Evolutionary conservation across 2,113 vertebrate species (phyloP), one percentile per base, ranked within the genome.

Genomic region (Scartelaos histophorus): DNA sequence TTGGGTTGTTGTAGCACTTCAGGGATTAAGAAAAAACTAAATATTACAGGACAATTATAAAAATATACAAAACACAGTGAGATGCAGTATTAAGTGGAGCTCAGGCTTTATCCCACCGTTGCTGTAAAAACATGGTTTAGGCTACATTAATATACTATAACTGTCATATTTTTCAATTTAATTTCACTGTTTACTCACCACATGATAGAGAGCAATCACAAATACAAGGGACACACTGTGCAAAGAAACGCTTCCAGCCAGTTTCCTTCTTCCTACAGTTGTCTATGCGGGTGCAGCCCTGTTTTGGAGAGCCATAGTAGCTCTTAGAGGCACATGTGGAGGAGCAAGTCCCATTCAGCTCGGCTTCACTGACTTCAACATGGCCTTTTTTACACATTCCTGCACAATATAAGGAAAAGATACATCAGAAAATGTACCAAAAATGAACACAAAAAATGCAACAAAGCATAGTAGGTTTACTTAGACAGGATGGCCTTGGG

Each of bases 201-300:
- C 95, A 96, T 0, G 91, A 90, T 24, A 93, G 56, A 21, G 93
- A 85, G 61, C 95, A 96, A 84, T 95, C 93, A 0, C 95, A 95
- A 83, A 95, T 89, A 0, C 95, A 96, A 45, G 89, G 49, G 25
- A 93, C 80, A 0, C 94, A 96, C 82, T 87, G 89, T 46, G 82
- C 62, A 76, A 95, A 94, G 93, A 95, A 95, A 19, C 88, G 87
- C 9, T 92, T 92, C 95, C 95, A 96, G 83, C 92, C 92, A 0
- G 85, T 86, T 38, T 67, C 76, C 81, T 95, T 95, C 79, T 93
- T 90, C 62, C 73, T 81, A 19, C 95, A 95, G 90, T 89, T 90
- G 0, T 94, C 89, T 54, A 96, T 89, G 71, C 82, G 88, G 73
- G 82, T 67, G 85, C 95, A 96, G 78, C 92, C 92, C 0, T 1